Evolutionary conservation across 2,888 invertebrate species (phyloP).

Genomic region (Anarsia innoxiella): DNA sequence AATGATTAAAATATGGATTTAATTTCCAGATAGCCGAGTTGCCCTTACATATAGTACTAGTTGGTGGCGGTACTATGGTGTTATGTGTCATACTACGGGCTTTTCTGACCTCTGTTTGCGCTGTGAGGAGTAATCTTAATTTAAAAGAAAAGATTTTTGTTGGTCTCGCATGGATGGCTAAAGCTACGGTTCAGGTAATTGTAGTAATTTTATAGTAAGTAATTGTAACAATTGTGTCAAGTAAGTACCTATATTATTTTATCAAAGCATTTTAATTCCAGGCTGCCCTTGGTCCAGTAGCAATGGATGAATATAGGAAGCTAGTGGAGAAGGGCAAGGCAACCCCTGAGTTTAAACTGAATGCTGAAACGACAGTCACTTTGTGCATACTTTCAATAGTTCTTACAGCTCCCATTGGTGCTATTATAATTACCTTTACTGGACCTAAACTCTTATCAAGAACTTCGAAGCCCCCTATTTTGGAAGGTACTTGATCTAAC

Average conservation of each 20-base stretch:
- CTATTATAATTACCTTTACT: slow-evolving; percentile 79
- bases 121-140: slow-evolving; percentile 82
- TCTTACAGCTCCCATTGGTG: slow-evolving; percentile 83
- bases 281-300: slow-evolving; percentile 82
- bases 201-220: neutral
- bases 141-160: slow-evolving; percentile 89
- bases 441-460: slow-evolving; percentile 82
- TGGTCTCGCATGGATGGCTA: slow-evolving; percentile 89
- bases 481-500: too few species aligned
- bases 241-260: neutral
- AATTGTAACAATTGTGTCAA: neutral
- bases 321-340: too few species aligned
- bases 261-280: slow-evolving; percentile 26
- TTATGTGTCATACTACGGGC: slow-evolving; percentile 77
- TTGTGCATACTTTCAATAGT: slow-evolving; percentile 84
- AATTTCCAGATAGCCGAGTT: slow-evolving; percentile 78
- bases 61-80: slow-evolving; percentile 78
- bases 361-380: slow-evolving; percentile 70
- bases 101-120: slow-evolving; percentile 74
- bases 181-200: slow-evolving; percentile 90
- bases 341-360: neutral
- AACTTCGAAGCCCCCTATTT: slow-evolving; percentile 74
- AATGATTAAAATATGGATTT: too few species aligned
- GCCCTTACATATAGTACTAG: slow-evolving; percentile 77
- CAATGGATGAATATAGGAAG: slow-evolving; percentile 68